These are phyloP conservation scores for Scophthalmus maximus DNA, from an alignment of 2,113 vertebrate species.

Conservation along the genomic window DNA sequence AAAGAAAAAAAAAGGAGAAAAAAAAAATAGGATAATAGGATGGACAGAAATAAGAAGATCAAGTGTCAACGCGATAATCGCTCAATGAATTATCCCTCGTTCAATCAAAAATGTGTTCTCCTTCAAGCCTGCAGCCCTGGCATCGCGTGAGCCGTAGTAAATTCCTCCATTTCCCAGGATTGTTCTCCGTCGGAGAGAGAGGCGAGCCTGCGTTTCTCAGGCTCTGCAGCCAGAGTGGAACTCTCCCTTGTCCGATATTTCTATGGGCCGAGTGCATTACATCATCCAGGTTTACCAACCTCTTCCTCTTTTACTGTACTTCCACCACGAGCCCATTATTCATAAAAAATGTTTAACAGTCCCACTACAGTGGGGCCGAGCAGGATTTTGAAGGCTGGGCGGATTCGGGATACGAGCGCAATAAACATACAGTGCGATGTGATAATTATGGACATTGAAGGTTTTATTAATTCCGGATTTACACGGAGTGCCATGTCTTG, in stretches of 20 bases:
- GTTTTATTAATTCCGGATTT: conserved; percentile 20
- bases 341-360: conserved; percentile 19
- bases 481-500: background rate
- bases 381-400: too few species aligned
- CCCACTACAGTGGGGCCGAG: background rate
- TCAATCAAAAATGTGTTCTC: conserved; percentile 12
- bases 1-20: background rate
- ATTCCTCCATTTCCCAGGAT: conserved; percentile 69
- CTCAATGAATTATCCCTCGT: conserved; percentile 15
- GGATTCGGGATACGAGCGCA: background rate
- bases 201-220: conserved; percentile 48
- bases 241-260: conserved; percentile 36
- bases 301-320: conserved; percentile 21
- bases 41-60: background rate
- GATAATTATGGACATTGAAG: conserved; percentile 22
- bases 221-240: conserved; percentile 41
- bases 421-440: background rate
- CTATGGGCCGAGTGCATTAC: conserved; percentile 40
- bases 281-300: conserved; percentile 51
- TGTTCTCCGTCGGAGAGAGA: conserved; percentile 54
- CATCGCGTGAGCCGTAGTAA: conserved; percentile 48
- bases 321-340: conserved; percentile 41
- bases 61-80: conserved; percentile 21
- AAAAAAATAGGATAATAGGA: background rate
- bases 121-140: conserved; percentile 14